Evolutionary conservation across 2,797 vertebrate species (phyloP).

Genomic region (Chelon auratus): DNA sequence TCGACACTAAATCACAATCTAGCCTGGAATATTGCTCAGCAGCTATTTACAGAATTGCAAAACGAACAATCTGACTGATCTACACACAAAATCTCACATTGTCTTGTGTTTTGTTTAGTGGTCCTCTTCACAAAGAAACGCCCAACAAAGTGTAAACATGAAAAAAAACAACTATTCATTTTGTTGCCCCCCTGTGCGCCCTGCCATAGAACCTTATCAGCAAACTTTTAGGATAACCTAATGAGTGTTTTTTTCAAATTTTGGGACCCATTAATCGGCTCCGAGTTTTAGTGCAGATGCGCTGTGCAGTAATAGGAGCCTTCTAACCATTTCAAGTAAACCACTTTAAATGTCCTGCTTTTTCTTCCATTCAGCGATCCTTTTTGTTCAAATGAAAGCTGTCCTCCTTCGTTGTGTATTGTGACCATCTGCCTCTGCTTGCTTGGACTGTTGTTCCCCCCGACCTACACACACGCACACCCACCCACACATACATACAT

Average conservation of each 20-base stretch:
- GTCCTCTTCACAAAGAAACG: slow-evolving; percentile 81
- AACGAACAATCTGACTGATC: slow-evolving; percentile 71
- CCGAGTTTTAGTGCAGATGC: slow-evolving; percentile 75
- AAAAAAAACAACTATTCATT: slow-evolving; percentile 65
- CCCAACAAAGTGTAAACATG: slow-evolving; percentile 83
- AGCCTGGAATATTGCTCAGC: slow-evolving; percentile 83
- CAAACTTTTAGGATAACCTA: slow-evolving; percentile 68
- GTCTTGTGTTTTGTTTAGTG: slow-evolving; percentile 81
- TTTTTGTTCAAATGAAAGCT: slow-evolving; percentile 69
- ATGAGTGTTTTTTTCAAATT: slow-evolving; percentile 67
- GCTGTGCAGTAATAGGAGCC: slow-evolving; percentile 67
- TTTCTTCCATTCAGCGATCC: slow-evolving; percentile 57
- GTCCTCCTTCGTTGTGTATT: slow-evolving; percentile 63
- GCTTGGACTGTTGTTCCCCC: slow-evolving; percentile 66
- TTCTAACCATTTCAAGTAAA: slow-evolving; percentile 79
- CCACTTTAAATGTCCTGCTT: slow-evolving; percentile 57
- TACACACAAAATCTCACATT: slow-evolving; percentile 76
- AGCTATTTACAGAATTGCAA: slow-evolving; percentile 84
- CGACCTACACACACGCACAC: slow-evolving; percentile 1
- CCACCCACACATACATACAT: neutral
- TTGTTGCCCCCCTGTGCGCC: slow-evolving; percentile 13
- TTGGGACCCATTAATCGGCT: slow-evolving; percentile 65
- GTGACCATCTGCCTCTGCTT: slow-evolving; percentile 85
- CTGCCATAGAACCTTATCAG: slow-evolving; percentile 63
- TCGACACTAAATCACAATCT: slow-evolving; percentile 78